Conservation (phyloP, 53 echinoderm and acorn worm species). For the Holothuria scabra region DNA sequence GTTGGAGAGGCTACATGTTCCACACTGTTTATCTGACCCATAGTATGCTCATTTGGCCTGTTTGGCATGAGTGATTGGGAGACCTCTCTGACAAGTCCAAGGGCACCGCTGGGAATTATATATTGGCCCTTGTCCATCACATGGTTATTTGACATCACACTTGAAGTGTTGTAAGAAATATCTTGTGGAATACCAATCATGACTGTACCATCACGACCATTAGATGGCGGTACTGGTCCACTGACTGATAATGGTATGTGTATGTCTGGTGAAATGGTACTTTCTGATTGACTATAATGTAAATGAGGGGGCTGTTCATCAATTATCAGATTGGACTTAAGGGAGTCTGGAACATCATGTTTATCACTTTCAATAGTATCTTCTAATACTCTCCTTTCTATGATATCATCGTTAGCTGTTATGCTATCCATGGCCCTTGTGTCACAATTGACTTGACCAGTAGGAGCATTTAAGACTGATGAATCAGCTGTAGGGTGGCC, state of each 20-base stretch:
- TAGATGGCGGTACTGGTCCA: not conserved
- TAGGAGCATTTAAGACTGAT: no score
- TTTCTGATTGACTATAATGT: not conserved
- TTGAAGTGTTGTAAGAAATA: constrained; percentile 4
- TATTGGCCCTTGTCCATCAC: constrained; percentile 9
- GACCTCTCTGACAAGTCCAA: not conserved
- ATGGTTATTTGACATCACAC: constrained; percentile 1
- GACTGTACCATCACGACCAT: not conserved
- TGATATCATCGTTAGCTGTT: not conserved
- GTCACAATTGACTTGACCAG: no score
- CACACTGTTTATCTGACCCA: constrained; percentile 2
- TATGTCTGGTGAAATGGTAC: not conserved
- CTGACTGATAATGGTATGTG: not conserved
- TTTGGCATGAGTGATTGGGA: not conserved
- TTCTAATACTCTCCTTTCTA: not conserved
- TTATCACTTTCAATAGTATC: not conserved
- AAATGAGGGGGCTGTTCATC: constrained; percentile 15
- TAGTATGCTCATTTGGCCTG: constrained; percentile 12
- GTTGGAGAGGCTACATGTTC: not conserved
- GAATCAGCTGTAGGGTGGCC: no score
- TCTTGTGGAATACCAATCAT: constrained; percentile 8
- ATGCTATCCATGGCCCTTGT: no score
- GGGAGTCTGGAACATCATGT: not conserved
- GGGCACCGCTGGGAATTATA: not conserved
- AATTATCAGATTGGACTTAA: constrained; percentile 19